Base-by-base conservation (phyloP, 2,113 vertebrate genomes). In the Malurus elegans region DNA sequence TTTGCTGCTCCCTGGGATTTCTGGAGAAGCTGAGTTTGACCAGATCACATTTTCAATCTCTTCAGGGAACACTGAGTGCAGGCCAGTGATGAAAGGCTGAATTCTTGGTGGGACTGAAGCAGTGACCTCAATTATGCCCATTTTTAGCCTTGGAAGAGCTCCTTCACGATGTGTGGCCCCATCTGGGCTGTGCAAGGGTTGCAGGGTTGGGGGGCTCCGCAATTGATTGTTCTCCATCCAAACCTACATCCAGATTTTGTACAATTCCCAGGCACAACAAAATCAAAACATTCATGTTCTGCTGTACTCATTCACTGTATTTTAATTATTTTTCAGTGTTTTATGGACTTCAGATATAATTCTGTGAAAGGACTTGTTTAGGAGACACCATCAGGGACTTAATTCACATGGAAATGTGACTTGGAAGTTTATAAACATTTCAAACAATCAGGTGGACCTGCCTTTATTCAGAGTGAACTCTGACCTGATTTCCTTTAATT, bases 191-290 rank as follows among this genome's bases (percentile, higher is more conserved):
- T 38, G 61, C 16, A 36, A 45, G 34, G 4, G 34, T 26, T 72
- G 24, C 36, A 60, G 57, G 16, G 29, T 58, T 34, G 20, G n/a
- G 34, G 45, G 61, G 34, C 2, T 72, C 28, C 26, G 45, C 4
- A 57, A 5, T 0, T 34, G 21, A 14, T 10, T 44, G 3, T 28
- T 38, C 57, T 69, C 67, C 10, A 26, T 64, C 34, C 69, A 70
- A 87, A 70, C 2, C 1, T 12, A 69, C 1, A 0, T 12, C 28
- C 21, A 21, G 31, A 51, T 11, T 58, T 61, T 36, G 6, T 7
- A 4, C 32, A 18, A 6, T 60, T 69, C 54, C 38, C 32, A 60
- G 36, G 14, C 21, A 36, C 11, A 45, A 28, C 28, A 69, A 53
- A 62, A 53, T 36, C 19, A 28, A 47, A 58, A 32, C 8, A 32